Evolutionary conservation across 2,797 vertebrate species (phyloP).

Genomic region (Varecia variegata): DNA sequence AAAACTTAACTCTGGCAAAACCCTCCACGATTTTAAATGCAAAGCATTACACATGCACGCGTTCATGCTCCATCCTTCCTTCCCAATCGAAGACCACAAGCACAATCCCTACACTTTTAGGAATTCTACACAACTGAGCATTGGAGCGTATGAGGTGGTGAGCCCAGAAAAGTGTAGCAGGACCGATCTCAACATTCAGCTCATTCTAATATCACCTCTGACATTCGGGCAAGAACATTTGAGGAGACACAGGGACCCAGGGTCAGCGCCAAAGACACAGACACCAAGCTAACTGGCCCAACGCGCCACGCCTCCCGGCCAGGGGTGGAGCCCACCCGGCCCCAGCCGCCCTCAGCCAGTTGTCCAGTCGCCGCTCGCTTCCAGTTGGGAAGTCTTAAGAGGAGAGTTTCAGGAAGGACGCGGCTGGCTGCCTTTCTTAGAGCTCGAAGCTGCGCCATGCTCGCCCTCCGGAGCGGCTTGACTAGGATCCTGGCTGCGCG

Average conservation of each 20-base stretch:
- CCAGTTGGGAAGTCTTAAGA: rapidly evolving
- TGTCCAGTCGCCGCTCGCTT: rapidly evolving
- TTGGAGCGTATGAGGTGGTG: rapidly evolving
- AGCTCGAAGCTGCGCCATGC: neutral
- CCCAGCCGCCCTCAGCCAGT: neutral
- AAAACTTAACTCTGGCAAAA: neutral
- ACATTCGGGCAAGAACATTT: rapidly evolving
- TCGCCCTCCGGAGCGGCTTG: neutral
- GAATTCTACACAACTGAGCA: rapidly evolving
- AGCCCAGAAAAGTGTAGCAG: neutral
- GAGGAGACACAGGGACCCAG: rapidly evolving
- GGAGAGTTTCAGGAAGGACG: rapidly evolving
- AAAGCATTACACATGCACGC: rapidly evolving
- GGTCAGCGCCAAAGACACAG: rapidly evolving
- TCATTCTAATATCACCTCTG: neutral
- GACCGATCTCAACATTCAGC: neutral
- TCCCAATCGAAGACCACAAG: rapidly evolving
- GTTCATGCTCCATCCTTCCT: rapidly evolving
- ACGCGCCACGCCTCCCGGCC: rapidly evolving
- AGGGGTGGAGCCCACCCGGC: neutral
- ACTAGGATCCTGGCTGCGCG: neutral
- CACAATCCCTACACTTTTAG: rapidly evolving
- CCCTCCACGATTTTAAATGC: neutral
- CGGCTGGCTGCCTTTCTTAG: neutral
- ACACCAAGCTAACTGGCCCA: rapidly evolving